Base-by-base conservation (phyloP, 1,140 invertebrate species). In the Carposina sasakii region DNA sequence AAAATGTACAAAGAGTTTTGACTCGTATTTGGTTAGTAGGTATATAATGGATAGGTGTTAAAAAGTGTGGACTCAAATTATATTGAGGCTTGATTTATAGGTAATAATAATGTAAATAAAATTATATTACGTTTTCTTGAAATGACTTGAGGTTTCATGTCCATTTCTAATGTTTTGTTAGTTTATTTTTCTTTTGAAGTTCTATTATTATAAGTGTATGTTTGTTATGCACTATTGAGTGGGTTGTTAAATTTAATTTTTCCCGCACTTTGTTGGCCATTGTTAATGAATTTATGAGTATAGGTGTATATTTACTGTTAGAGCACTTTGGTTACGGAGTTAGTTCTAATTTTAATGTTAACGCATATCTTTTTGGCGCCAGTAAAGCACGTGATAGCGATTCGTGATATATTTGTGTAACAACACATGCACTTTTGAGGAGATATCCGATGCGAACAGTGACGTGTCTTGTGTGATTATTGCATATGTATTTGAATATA, bases 361-460 rank as follows among this genome's bases (percentile, higher is more conserved):
- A 79, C 53, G 75, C 76, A 83, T 81, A 79, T 81, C 61, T 70
- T 57, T 67, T 79, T 75, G n/a, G n/a, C n/a, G 77, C 71, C 69
- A 74, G 72, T 74, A 81, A 39, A 78, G 71, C 77, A 79, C 77
- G 76, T 73, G 75, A 79, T 81, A 73, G 71, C 74, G 61, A 76
- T 70, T 72, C 67, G 71, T 81, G 69, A 78, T 81, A 78, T 62
- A 69, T 56, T 53, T 74, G 67, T n/a, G 63, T 63, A 60, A 58
- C 50, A 51, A 57, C 17, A 54, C 53, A 40, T 49, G 54, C 55
- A 46, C 54, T 49, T 48, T 37, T 54, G 17, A 52, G 52, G 39
- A 30, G 37, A 42, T 26, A 45, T 21, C 43, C 48, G 43, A 57
- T 39, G 55, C 46, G 50, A 24, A 51, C 30, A 54, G 54, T 54